These are phyloP conservation scores for Propsilocerus akamusi DNA, from an alignment of 1,140 invertebrate genomes.

Conservation along the genomic window DNA sequence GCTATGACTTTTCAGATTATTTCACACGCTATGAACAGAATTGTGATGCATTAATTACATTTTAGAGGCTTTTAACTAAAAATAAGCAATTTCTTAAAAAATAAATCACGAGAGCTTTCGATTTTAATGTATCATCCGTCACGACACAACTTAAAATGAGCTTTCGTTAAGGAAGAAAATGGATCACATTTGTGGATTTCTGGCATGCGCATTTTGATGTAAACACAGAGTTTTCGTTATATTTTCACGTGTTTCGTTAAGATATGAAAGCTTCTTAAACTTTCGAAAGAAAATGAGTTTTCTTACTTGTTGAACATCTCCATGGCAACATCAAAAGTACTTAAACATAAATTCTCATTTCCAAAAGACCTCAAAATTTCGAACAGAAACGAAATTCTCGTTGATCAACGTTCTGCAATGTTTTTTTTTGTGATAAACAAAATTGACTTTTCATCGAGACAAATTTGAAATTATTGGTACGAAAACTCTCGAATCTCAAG, in stretches of 20 bases:
- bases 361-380: too few species aligned
- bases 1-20: not conserved
- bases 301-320: not conserved
- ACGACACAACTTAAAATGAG: not conserved
- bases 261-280: not conserved
- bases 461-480: too few species aligned
- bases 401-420: too few species aligned
- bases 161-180: not conserved
- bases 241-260: not conserved
- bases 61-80: not conserved
- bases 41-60: not conserved
- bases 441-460: too few species aligned
- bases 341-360: too few species aligned
- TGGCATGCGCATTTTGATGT: not conserved
- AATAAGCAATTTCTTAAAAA: not conserved
- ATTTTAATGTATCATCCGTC: not conserved
- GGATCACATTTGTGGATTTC: not conserved
- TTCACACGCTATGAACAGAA: not conserved
- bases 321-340: too few species aligned
- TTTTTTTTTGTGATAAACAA: too few species aligned
- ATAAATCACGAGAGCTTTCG: not conserved
- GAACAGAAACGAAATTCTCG: too few species aligned
- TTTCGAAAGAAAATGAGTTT: not conserved
- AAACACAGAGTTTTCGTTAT: not conserved
- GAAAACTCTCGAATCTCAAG: too few species aligned